These are phyloP conservation scores for Natator depressus DNA, from an alignment of 2,113 vertebrate species.

Conservation along the genomic window DNA sequence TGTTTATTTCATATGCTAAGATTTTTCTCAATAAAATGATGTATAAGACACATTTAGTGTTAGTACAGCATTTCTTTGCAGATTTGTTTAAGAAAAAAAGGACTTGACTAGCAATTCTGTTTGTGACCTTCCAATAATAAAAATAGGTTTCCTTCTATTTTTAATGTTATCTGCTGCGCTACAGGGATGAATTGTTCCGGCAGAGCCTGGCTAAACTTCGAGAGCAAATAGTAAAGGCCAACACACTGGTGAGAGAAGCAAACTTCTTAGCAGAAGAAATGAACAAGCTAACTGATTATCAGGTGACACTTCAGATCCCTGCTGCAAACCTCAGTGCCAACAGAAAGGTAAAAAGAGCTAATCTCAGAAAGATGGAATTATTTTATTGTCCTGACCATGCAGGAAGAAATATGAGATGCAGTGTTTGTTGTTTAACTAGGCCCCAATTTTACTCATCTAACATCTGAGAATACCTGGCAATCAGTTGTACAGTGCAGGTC, in stretches of 20 bases:
- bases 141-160: slow-evolving; percentile 64
- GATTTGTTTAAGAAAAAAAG: background rate
- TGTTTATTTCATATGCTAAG: background rate
- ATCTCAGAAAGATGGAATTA: background rate
- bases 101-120: slow-evolving; percentile 1
- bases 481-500: background rate
- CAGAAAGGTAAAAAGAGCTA: slow-evolving; percentile 87
- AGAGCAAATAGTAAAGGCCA: slow-evolving; percentile 96
- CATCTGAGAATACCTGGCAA: background rate
- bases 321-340: slow-evolving; percentile 98
- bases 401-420: background rate
- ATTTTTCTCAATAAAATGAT: slow-evolving; percentile 3
- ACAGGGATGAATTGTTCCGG: slow-evolving; percentile 95
- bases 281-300: slow-evolving; percentile 94
- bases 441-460: background rate
- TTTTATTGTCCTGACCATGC: background rate
- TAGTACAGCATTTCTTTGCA: background rate
- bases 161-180: slow-evolving; percentile 54
- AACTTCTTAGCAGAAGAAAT: slow-evolving; percentile 98
- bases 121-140: slow-evolving; percentile 66
- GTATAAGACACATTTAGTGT: background rate
- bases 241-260: slow-evolving; percentile 95
- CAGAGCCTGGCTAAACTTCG: slow-evolving; percentile 94
- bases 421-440: background rate
- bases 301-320: slow-evolving; percentile 98